Evolutionary conservation across 2,797 vertebrate species (phyloP).

Genomic region (Sandelia bainsii): DNA sequence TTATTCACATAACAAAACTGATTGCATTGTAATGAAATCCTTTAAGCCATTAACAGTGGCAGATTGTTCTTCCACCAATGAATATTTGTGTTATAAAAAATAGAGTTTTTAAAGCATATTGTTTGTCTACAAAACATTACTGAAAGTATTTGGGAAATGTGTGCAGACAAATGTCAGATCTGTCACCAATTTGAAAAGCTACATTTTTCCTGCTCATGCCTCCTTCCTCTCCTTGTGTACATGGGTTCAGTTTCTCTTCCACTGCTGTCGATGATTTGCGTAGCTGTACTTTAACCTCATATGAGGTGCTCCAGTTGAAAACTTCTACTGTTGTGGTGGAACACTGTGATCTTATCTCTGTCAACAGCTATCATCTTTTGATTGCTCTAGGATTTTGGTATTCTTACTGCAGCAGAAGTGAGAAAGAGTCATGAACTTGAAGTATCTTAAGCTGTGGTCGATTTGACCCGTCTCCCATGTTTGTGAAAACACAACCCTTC

Average conservation of each 20-base stretch:
- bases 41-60: no score
- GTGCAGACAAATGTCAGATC: background rate
- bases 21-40: no score
- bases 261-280: constrained; percentile 9
- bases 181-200: constrained; percentile 14
- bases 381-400: constrained; percentile 25
- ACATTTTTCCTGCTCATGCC: background rate
- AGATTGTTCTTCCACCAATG: no score
- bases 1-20: no score
- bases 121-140: no score
- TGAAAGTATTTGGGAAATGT: background rate
- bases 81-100: no score
- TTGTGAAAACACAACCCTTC: constrained; percentile 32
- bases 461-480: constrained; percentile 27
- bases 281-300: constrained; percentile 21
- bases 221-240: background rate
- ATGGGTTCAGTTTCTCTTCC: constrained; percentile 13
- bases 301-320: constrained; percentile 17
- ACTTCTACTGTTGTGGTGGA: constrained; percentile 26
- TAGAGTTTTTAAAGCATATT: no score
- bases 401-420: constrained; percentile 36
- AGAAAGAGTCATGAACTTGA: constrained; percentile 32
- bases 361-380: constrained; percentile 43
- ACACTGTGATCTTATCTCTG: constrained; percentile 46
- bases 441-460: constrained; percentile 29